A percentile compares a stretch with the other conserved stretches of the same genome.
phyloP scores from a whole-genome alignment of 2,888 invertebrate species.

The Drosophila tanythrix region DNA sequence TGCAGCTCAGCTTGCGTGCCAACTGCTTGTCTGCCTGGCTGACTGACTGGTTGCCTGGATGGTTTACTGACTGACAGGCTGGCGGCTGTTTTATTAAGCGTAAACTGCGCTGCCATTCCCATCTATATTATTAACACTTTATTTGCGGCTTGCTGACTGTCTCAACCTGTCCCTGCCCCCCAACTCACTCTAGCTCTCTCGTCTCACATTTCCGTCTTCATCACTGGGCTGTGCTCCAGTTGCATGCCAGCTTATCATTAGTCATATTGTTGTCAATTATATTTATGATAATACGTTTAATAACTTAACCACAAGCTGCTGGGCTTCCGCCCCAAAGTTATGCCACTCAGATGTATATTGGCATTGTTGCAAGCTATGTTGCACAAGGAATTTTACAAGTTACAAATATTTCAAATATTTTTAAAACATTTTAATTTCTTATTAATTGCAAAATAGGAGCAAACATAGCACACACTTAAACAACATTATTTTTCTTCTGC shows the following conservation, averaged over 20 bases:
- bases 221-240: slow-evolving; percentile 50
- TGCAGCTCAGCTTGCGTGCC: slow-evolving; percentile 66
- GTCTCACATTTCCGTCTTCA: slow-evolving; percentile 31
- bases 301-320: slow-evolving; percentile 72
- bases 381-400: slow-evolving; percentile 36
- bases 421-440: slow-evolving; percentile 34
- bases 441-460: slow-evolving; percentile 48
- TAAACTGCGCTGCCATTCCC: slow-evolving; percentile 75
- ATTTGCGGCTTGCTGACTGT: slow-evolving; percentile 58
- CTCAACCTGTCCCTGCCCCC: not conserved
- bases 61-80: slow-evolving; percentile 47
- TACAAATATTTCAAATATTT: slow-evolving; percentile 31
- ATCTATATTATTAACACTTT: slow-evolving; percentile 82
- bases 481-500: not conserved
- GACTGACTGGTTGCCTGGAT: slow-evolving; percentile 32
- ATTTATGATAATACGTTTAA: slow-evolving; percentile 79
- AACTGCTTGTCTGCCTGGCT: slow-evolving; percentile 30
- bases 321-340: slow-evolving; percentile 33
- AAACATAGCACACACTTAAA: not conserved
- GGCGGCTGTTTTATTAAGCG: slow-evolving; percentile 74
- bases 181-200: not conserved
- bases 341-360: slow-evolving; percentile 34
- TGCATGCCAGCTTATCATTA: slow-evolving; percentile 79
- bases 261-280: slow-evolving; percentile 81
- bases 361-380: slow-evolving; percentile 39